Conservation (phyloP, 2,888 invertebrate genomes). For the Pristionchus exspectatus region DNA sequence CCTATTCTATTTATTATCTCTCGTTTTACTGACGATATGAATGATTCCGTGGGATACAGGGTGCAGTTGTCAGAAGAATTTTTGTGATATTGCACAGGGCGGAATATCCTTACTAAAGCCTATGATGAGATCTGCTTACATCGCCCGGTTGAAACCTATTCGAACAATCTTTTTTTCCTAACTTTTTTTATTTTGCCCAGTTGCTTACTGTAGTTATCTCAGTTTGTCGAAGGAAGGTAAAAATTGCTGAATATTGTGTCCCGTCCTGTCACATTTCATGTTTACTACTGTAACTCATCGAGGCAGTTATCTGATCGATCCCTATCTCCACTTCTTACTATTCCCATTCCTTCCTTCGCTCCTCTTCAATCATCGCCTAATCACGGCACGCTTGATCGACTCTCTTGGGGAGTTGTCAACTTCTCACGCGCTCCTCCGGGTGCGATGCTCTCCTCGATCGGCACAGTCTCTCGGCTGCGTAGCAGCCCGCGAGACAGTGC, state of each 20-base stretch:
- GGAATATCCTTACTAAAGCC: background rate
- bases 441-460: background rate
- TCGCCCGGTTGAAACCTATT: background rate
- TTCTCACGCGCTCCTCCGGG: conserved; percentile 35
- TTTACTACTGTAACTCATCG: background rate
- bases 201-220: too few species aligned
- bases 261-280: too few species aligned
- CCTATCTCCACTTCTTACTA: conserved; percentile 40
- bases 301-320: conserved; percentile 52
- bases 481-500: background rate
- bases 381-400: conserved; percentile 39
- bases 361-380: conserved; percentile 27
- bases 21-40: background rate
- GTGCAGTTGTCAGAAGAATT: too few species aligned
- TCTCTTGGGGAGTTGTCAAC: conserved; percentile 36
- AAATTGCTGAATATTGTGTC: too few species aligned
- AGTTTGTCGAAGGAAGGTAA: too few species aligned
- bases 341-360: conserved; percentile 35
- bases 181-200: too few species aligned
- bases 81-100: too few species aligned
- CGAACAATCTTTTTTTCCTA: too few species aligned
- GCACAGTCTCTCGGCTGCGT: background rate
- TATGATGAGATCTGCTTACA: background rate
- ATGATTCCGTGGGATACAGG: background rate
- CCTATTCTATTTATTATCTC: too few species aligned